phyloP scores from a whole-genome alignment of 2,797 vertebrate species.

The Tachyglossus aculeatus region DNA sequence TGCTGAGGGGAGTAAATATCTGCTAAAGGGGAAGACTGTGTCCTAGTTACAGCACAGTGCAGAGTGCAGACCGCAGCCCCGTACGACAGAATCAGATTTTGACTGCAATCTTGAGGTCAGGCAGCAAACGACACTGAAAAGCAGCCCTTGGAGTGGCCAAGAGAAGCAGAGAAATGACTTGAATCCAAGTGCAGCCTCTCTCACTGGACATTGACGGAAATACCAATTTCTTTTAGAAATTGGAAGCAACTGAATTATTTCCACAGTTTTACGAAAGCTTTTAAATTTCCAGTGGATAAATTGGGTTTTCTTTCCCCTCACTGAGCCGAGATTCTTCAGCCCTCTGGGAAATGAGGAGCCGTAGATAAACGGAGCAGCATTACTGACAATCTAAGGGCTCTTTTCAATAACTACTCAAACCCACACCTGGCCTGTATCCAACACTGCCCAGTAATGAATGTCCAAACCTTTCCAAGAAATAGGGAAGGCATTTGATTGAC shows the following conservation, averaged over 20 bases:
- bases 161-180: conserved; percentile 65
- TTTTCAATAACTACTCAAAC: no score
- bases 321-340: conserved; percentile 43
- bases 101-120: conserved; percentile 71
- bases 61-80: conserved; percentile 67
- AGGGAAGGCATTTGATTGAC: no score
- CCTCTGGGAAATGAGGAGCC: conserved; percentile 9
- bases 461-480: no score
- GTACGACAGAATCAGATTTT: conserved; percentile 70
- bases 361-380: conserved; percentile 39
- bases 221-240: conserved; percentile 69
- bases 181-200: conserved; percentile 70
- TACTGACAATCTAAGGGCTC: no score
- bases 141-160: conserved; percentile 62
- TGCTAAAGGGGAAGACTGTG: conserved; percentile 71
- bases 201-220: conserved; percentile 70
- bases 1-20: conserved; percentile 65
- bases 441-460: no score
- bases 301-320: conserved; percentile 56
- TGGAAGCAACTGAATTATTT: conserved; percentile 67
- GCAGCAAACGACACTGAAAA: conserved; percentile 64
- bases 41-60: conserved; percentile 76
- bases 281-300: conserved; percentile 42
- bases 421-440: not conserved
- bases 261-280: conserved; percentile 67